Evolutionary conservation across 2,113 vertebrate genomes (phyloP).

Genomic region (Cathartes aura): DNA sequence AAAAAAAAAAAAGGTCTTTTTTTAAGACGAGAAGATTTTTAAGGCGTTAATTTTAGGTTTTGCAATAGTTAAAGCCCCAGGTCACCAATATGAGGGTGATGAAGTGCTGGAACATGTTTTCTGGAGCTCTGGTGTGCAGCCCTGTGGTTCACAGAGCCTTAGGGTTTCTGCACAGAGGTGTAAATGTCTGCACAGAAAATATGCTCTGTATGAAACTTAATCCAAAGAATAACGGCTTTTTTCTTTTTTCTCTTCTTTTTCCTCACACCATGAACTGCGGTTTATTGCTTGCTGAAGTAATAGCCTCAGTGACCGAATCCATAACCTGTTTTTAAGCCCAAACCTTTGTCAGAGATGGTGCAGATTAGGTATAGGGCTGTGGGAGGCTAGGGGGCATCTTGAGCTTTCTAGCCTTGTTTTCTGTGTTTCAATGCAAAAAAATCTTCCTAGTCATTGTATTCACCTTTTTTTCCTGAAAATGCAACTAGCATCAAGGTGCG

Average conservation of each 20-base stretch:
- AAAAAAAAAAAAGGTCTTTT: neutral
- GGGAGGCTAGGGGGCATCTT: accelerated
- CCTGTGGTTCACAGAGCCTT: accelerated
- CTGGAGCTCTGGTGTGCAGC: neutral
- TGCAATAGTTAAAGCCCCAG: accelerated
- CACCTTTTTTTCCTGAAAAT: neutral
- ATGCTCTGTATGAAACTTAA: accelerated
- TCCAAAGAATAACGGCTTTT: accelerated
- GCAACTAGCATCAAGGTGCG: accelerated
- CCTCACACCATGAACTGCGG: no score
- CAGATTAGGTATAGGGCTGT: no score
- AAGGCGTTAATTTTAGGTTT: accelerated
- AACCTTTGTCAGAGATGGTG: no score
- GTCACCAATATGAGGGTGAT: accelerated
- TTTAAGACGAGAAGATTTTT: neutral
- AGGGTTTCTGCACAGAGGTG: accelerated
- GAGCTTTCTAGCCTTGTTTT: neutral
- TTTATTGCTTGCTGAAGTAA: no score
- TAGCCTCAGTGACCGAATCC: no score
- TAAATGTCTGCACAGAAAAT: accelerated
- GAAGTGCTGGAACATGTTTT: neutral
- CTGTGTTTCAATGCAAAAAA: accelerated
- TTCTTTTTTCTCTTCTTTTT: no score
- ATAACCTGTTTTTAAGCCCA: no score
- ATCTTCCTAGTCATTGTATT: neutral